A percentile compares a stretch with the other conserved stretches of the same genome.
Conservation (phyloP, 2,113 vertebrate genomes). For the Anthoscopus minutus region DNA sequence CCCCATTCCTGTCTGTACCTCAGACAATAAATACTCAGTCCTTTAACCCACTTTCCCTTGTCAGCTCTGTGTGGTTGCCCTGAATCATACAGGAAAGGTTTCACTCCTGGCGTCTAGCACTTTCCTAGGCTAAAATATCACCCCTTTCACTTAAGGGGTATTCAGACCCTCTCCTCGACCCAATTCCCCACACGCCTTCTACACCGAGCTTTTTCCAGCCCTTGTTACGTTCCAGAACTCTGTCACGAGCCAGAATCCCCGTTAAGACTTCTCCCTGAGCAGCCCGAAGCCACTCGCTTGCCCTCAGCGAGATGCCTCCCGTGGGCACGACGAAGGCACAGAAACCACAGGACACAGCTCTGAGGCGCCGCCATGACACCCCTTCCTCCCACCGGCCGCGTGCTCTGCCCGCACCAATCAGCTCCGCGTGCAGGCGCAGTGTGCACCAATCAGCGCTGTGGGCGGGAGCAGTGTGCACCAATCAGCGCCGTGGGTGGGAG, state of each 20-base stretch:
- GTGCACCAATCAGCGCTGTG: not conserved
- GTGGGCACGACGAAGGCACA: accelerated
- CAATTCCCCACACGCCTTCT: accelerated
- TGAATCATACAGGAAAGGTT: not conserved
- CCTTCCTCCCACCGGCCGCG: not conserved
- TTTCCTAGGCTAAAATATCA: not conserved
- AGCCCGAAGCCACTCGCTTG: not conserved
- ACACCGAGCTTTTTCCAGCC: accelerated
- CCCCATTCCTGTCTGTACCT: too few species aligned
- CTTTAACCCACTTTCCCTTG: not conserved
- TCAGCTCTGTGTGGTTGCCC: not conserved
- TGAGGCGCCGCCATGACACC: not conserved
- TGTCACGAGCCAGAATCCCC: not conserved
- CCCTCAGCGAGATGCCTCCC: too few species aligned
- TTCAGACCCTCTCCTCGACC: not conserved
- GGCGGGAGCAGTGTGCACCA: not conserved
- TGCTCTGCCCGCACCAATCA: not conserved
- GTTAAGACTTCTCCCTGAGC: too few species aligned
- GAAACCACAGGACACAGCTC: accelerated
- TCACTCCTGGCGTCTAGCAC: accelerated
- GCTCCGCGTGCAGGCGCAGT: accelerated
- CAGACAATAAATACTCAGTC: accelerated
- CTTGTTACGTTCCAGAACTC: accelerated
- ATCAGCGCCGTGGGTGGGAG: not conserved
- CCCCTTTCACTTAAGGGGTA: too few species aligned